Percentiles rank a stretch among this genome's conserved stretches.
Evolutionary conservation across 2,797 vertebrate species (phyloP).

Genomic region (Parauchenoglanis punctatus): DNA sequence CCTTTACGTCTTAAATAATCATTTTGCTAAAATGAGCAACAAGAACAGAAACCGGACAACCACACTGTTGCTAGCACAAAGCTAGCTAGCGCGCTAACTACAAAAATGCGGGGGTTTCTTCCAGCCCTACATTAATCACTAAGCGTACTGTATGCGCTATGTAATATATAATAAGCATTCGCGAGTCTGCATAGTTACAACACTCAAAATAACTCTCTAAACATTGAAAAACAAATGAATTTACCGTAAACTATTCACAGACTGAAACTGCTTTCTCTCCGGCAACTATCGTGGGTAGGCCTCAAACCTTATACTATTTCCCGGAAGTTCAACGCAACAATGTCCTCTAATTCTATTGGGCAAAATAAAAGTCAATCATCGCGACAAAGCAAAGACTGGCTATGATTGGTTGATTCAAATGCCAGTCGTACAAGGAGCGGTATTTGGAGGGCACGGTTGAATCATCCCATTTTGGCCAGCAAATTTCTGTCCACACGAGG

Average conservation of each 20-base stretch:
- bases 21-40: not conserved
- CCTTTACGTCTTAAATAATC: not conserved
- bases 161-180: not conserved
- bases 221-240: not conserved
- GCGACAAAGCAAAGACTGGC: too few species aligned
- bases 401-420: constrained; percentile 38
- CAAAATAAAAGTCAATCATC: constrained; percentile 19
- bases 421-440: constrained; percentile 24
- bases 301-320: constrained; percentile 34
- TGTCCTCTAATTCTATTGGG: constrained; percentile 43
- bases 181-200: not conserved
- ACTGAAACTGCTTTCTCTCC: constrained; percentile 19
- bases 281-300: constrained; percentile 33
- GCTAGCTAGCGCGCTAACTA: constrained; percentile 3
- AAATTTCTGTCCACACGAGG: constrained; percentile 33
- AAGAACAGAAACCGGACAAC: not conserved
- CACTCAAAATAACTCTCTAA: not conserved
- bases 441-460: not conserved
- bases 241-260: constrained; percentile 47
- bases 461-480: not conserved
- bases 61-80: constrained; percentile 13
- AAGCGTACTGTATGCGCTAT: fast-evolving
- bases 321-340: constrained; percentile 45
- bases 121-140: not conserved
- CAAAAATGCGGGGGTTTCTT: not conserved